Evolutionary conservation across 2,888 invertebrate species (phyloP), one percentile per base, ranked within the genome.

Genomic region (Ectemnius lituratus): DNA sequence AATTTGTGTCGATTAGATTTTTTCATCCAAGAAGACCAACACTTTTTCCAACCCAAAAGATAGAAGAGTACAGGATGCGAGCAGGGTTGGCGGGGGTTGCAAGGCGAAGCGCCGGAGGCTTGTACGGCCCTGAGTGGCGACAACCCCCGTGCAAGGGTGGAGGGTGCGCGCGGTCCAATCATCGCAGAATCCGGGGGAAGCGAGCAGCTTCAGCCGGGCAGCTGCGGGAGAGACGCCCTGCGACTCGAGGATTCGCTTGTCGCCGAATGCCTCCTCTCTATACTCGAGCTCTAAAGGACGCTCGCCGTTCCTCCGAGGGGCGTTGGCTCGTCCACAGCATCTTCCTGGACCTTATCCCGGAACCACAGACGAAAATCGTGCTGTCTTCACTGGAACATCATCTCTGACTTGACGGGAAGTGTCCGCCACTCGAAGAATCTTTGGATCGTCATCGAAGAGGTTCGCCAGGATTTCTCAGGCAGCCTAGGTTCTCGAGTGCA

Each of bases 181-280:
- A 90, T 89, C 90, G 89, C 89, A 90, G 90, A 89, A 90, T 90
- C 89, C 87, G 76, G 78, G 81, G 82, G 84, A 84, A 86, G 91
- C 92, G 91, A 92, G 92, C 92, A 92, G 92, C 91, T 91, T 91
- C 91, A 87, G 88, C 91, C 91, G 93, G 92, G 92, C 92, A 90
- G 90, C 88, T 86, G 84, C 85, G 83, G 82, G 65, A 61, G 66
- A 63, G 28, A 83, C 88, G 83, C 84, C 86, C 85, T 82, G 77
- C 85, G 75, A 82, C 81, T 83, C 84, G 80, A 81, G 78, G 80
- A 83, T 80, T 78, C 80, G 77, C 78, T 78, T 83, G 82, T 81
- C 76, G 80, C 75, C 77, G 84, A 82, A 84, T 81, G 81, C 86
- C 85, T 85, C 86, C 84, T 84, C 37, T 37, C 82, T 66, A 52